phyloP scores from a whole-genome alignment of 2,888 invertebrate species.

The Ypsolopha scabrella region DNA sequence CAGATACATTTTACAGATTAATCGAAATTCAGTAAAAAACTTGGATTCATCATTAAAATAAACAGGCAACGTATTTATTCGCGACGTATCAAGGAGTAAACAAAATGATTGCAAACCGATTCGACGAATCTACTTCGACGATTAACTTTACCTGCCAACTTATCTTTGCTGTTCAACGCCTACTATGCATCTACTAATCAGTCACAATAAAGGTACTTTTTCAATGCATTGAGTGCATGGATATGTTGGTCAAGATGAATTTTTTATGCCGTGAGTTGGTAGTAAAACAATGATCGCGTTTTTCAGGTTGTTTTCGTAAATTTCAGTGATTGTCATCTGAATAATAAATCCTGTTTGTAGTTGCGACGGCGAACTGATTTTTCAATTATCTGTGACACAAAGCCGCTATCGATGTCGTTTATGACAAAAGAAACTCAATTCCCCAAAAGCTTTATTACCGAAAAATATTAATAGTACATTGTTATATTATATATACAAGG shows the following conservation, averaged over 20 bases:
- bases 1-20: no score
- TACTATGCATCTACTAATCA: no score
- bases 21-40: no score
- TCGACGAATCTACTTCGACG: conserved; percentile 20
- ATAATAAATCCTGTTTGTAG: conserved; percentile 53
- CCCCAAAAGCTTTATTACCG: no score
- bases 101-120: neutral
- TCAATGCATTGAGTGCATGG: no score
- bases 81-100: conserved; percentile 2
- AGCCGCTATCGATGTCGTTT: conserved; percentile 20
- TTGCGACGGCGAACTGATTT: conserved; percentile 42
- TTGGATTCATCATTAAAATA: no score
- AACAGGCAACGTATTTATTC: neutral
- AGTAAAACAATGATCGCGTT: conserved; percentile 54
- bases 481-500: no score
- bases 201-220: no score
- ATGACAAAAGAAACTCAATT: neutral
- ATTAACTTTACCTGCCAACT: conserved; percentile 34
- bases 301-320: conserved; percentile 61
- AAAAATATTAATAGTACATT: no score
- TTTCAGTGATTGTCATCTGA: conserved; percentile 58
- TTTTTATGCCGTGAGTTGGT: conserved; percentile 49
- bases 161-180: no score
- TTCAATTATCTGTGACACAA: conserved; percentile 59
- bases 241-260: conserved; percentile 26